Conservation (phyloP, 2,888 invertebrate species). For the Pristionchus mayeri region DNA sequence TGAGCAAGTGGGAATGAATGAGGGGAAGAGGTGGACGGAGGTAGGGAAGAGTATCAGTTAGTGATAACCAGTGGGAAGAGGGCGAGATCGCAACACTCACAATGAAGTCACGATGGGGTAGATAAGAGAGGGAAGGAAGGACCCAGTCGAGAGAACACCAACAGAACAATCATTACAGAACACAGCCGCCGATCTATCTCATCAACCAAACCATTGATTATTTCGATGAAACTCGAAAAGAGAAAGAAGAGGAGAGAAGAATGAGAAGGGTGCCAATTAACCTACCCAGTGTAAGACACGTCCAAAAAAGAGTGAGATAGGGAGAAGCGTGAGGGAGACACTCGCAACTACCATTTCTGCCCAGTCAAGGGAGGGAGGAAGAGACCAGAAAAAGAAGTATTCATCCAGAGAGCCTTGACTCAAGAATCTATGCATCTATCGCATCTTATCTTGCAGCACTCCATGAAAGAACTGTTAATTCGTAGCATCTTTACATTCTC, state of each 20-base stretch:
- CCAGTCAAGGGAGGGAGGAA: neutral
- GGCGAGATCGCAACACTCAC: neutral
- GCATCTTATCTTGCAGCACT: neutral
- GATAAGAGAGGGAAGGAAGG: conserved; percentile 22
- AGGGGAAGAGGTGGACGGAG: neutral
- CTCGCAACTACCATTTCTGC: neutral
- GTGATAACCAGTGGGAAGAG: neutral
- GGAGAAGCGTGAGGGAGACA: neutral
- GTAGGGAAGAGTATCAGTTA: neutral
- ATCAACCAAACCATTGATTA: neutral
- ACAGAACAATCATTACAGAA: no score
- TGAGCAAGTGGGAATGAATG: neutral
- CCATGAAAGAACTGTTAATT: neutral
- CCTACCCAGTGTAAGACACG: neutral
- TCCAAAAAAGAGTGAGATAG: conserved; percentile 30
- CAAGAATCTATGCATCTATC: neutral
- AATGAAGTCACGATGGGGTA: conserved; percentile 19
- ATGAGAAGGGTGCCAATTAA: conserved; percentile 9
- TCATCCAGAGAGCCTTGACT: neutral
- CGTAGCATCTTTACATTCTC: neutral
- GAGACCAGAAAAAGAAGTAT: neutral
- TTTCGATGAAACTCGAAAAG: neutral
- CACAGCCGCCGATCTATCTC: no score
- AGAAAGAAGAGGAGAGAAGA: neutral
- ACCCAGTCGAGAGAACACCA: no score